Percentiles rank a stretch among this genome's conserved stretches.
These are phyloP conservation scores for Nasonia longicornis DNA, from an alignment of 1,140 invertebrate species.

Conservation along the genomic window DNA sequence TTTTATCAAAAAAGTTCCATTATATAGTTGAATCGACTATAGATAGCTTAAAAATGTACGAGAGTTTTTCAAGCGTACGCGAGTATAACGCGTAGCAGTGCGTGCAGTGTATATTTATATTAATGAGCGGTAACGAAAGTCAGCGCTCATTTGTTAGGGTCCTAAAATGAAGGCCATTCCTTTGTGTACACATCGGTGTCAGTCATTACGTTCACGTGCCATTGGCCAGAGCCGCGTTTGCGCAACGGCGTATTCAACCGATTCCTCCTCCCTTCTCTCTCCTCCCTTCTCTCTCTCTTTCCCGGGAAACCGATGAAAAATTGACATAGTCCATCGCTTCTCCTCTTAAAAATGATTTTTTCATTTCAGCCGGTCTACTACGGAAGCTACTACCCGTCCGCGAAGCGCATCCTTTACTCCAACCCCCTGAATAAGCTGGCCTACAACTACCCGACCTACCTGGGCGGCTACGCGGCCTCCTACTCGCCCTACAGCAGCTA, in stretches of 20 bases:
- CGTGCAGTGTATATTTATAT: too few species aligned
- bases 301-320: neutral
- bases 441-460: slow-evolving; percentile 45
- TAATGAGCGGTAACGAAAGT: too few species aligned
- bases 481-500: slow-evolving; percentile 52
- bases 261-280: neutral
- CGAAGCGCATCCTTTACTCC: slow-evolving; percentile 42
- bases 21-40: too few species aligned
- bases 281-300: too few species aligned
- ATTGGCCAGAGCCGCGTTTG: neutral
- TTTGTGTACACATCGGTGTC: neutral
- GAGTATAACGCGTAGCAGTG: too few species aligned
- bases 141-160: neutral
- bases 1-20: too few species aligned
- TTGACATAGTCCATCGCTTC: neutral
- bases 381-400: neutral
- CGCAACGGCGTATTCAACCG: neutral
- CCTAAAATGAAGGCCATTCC: neutral
- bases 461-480: slow-evolving; percentile 36
- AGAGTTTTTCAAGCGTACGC: too few species aligned
- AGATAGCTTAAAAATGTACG: too few species aligned
- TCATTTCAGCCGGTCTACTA: slow-evolving; percentile 16
- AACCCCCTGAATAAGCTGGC: slow-evolving; percentile 31
- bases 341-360: neutral
- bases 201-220: neutral